Evolutionary conservation across 2,797 vertebrate genomes (phyloP).

Genomic region (Myotis myotis): DNA sequence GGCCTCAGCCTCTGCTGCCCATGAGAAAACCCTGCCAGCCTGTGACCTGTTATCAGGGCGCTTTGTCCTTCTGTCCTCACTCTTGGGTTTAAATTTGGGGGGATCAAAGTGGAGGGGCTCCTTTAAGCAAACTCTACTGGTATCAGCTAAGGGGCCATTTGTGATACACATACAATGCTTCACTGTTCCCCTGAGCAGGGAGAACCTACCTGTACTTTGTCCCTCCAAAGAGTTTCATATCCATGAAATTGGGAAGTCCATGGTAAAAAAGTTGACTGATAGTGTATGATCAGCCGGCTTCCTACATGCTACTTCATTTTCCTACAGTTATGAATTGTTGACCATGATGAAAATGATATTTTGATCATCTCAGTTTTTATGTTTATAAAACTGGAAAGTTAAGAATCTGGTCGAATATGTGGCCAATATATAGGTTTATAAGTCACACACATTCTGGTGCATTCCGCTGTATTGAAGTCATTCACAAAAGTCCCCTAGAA

Average conservation of each 20-base stretch:
- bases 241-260: not conserved
- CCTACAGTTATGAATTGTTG: not conserved
- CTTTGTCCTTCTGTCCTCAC: not conserved
- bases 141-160: fast-evolving
- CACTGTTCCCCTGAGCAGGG: fast-evolving
- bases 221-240: not conserved
- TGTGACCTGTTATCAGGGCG: fast-evolving
- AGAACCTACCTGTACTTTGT: fast-evolving
- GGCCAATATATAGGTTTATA: not conserved
- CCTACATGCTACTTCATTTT: not conserved
- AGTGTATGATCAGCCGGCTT: not conserved
- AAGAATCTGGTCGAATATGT: not conserved
- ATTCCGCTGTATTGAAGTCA: not conserved
- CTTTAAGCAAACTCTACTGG: not conserved
- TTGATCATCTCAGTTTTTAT: not conserved
- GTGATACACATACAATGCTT: fast-evolving
- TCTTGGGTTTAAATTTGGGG: too few species aligned
- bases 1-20: fast-evolving
- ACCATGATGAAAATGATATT: constrained; percentile 12
- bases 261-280: not conserved
- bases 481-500: not conserved
- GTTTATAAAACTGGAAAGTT: constrained; percentile 18
- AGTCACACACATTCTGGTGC: not conserved
- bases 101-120: fast-evolving
- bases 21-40: fast-evolving